Base-by-base conservation (phyloP, 2,888 invertebrate genomes). In the Gisinianus flammeolus region DNA sequence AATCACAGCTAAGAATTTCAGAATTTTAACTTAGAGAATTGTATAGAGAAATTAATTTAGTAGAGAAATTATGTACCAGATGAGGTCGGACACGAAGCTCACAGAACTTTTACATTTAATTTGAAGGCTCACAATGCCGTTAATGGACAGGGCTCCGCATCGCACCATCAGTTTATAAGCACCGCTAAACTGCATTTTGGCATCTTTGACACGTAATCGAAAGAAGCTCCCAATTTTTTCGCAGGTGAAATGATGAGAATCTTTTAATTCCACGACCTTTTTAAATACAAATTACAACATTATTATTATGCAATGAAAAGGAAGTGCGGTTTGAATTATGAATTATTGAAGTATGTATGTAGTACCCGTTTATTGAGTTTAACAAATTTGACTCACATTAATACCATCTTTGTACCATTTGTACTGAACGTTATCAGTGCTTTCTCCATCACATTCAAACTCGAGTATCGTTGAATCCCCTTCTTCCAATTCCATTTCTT, bases 371-470 rank as follows among this genome's bases (percentile, higher is more conserved):
- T 12, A 44, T n/a, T 44, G 24, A 64, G 33, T 74, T 33, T 54
- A 31, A 2, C 10, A 31, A 22, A 74, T 2, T 8, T 24, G n/a
- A 30, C 77, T 72, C 52, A 77, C 77, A 67, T 77, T 77, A 4
- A 77, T 52, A 4, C 77, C 77, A 67, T 77, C 77, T 72, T 77
- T 77, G 67, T 72, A 77, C 77, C 77, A 77, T 33, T 77, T 77
- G 24, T 44, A 77, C 12, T 66, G 72, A 30, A 33, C 16, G 22
- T 69, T 30, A 12, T 72, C 72, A 56, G 24, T 35, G 54, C 62
- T 77, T 30, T 77, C 77, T 33, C 77, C 77, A 52, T 77, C 77
- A 58, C 77, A 77, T 31, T 77, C 77, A 30, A 71, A 77, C 44
- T 77, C 77, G 0, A 77, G 33, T 2, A 72, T 33, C 0, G 72